Evolutionary conservation across 2,797 vertebrate species (phyloP), one percentile per base, ranked within the genome.

Genomic region (Petrocephalus sullivani): DNA sequence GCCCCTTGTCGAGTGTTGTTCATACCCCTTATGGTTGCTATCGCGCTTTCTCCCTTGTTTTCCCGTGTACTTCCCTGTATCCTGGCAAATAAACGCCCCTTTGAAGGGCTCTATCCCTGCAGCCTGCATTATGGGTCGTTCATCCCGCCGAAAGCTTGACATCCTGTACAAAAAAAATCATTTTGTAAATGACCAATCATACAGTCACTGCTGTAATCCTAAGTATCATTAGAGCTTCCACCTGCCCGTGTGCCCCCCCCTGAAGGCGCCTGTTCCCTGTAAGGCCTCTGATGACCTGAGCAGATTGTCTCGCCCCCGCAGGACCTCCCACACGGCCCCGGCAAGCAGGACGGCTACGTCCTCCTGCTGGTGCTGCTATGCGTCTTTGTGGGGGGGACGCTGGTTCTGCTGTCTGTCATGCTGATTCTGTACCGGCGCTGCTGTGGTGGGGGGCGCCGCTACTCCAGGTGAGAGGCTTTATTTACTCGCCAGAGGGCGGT

Each of bases 391-490:
- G 97, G 96, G 0, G 97, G 97, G 90, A 97, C 95, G 0, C 93
- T 99, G 90, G 95, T 97, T n/a, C 95, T 99, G 90, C 95, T 99
- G 71, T 97, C 97, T 0, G 95, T 97, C 28, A 92, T 98, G 92
- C 95, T 99, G 89, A 95, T 99, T 89, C 95, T 97, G 93, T 99
- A 98, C 89, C 96, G 96, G 89, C 96, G 96, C 89, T 99, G 98
- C 95, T 98, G 97, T 87, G 95, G 96, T 93, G 96, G 95, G 0
- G 96, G 96, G 14, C 96, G 95, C 1, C 95, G 96, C 86, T 96
- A 96, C 91, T 96, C 97, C 93, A 98, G 98, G 98, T 99, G 92
- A 33, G 6, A 0, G 1, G 23, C 8, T 53, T 53, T 23, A 3
- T 28, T 54, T 57, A 8, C 23, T 21, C 28, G 5, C 7, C 1